Evolutionary conservation across 2,888 invertebrate species (phyloP).

Genomic region (Vesta saturnalis): DNA sequence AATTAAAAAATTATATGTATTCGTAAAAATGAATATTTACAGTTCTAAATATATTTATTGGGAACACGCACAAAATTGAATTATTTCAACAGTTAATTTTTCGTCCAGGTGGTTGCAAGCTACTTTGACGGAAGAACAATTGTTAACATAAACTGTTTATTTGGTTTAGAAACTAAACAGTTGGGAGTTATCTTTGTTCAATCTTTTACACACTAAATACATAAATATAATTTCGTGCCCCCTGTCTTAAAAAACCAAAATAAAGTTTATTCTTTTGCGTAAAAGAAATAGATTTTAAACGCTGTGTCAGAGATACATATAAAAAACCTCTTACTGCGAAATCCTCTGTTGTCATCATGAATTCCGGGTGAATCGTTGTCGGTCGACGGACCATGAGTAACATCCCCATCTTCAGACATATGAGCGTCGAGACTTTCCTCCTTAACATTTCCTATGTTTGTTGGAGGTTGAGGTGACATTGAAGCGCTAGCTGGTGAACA

Average conservation of each 20-base stretch:
- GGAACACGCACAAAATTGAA: constrained; percentile 15
- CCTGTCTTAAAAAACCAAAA: constrained; percentile 19
- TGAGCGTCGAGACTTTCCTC: constrained; percentile 69
- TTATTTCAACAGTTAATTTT: constrained; percentile 32
- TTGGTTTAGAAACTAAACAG: constrained; percentile 55
- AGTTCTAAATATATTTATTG: constrained; percentile 16
- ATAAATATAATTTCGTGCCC: constrained; percentile 30
- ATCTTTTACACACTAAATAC: constrained; percentile 21
- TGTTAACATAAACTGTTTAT: constrained; percentile 58
- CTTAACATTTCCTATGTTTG: constrained; percentile 56
- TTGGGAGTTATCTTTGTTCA: constrained; percentile 53
- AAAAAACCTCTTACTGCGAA: constrained; percentile 67
- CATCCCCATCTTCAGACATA: constrained; percentile 68
- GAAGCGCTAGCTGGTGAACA: constrained; percentile 71
- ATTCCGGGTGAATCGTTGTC: constrained; percentile 58
- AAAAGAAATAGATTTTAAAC: constrained; percentile 25
- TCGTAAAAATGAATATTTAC: background rate
- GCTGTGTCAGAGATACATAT: constrained; percentile 11
- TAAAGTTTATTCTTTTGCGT: constrained; percentile 19
- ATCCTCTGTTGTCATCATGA: constrained; percentile 64
- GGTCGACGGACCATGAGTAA: constrained; percentile 58
- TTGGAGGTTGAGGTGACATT: constrained; percentile 61
- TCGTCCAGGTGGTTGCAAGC: constrained; percentile 58
- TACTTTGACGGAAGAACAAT: constrained; percentile 58
- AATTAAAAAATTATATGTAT: background rate